Conservation (phyloP, 2,113 vertebrate genomes). For the Callionymus lyra region DNA sequence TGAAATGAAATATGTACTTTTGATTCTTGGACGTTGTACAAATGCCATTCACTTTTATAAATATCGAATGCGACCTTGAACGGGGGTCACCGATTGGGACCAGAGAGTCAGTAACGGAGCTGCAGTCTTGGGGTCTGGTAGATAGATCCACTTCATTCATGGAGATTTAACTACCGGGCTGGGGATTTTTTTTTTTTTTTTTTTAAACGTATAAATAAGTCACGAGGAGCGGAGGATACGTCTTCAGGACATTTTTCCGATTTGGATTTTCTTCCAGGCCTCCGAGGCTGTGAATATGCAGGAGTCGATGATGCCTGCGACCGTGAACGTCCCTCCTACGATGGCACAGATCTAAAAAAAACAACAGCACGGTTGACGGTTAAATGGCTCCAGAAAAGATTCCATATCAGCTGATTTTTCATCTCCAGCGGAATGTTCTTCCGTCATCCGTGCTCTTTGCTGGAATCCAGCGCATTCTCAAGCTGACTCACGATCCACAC, state of each 20-base stretch:
- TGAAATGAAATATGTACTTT: too few relatives aligned
- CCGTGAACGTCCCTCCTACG: slow-evolving; percentile 94
- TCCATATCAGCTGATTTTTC: slow-evolving; percentile 8
- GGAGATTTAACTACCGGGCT: slow-evolving; percentile 44
- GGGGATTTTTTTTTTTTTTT: slow-evolving; percentile 60
- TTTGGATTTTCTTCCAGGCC: slow-evolving; percentile 98
- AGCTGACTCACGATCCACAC: slow-evolving; percentile 32
- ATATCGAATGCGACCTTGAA: too few relatives aligned
- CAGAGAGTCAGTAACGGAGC: too few relatives aligned
- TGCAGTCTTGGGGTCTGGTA: slow-evolving; percentile 43
- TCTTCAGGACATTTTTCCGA: slow-evolving; percentile 87
- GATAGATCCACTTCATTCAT: slow-evolving; percentile 24
- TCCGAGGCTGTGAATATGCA: slow-evolving; percentile 98
- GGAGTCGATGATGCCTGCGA: slow-evolving; percentile 95
- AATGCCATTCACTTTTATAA: too few relatives aligned
- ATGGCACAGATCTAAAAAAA: slow-evolving; percentile 89
- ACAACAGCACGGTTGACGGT: background rate
- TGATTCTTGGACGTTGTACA: too few relatives aligned
- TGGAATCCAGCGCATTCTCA: slow-evolving; percentile 6
- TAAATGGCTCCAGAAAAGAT: background rate
- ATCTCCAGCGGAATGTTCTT: slow-evolving; percentile 3
- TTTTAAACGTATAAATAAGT: slow-evolving; percentile 52
- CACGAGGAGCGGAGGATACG: background rate
- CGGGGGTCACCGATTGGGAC: too few relatives aligned
- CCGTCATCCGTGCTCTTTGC: slow-evolving; percentile 1